Evolutionary conservation across 2,113 vertebrate species (phyloP).

Genomic region (Pithys albifrons): DNA sequence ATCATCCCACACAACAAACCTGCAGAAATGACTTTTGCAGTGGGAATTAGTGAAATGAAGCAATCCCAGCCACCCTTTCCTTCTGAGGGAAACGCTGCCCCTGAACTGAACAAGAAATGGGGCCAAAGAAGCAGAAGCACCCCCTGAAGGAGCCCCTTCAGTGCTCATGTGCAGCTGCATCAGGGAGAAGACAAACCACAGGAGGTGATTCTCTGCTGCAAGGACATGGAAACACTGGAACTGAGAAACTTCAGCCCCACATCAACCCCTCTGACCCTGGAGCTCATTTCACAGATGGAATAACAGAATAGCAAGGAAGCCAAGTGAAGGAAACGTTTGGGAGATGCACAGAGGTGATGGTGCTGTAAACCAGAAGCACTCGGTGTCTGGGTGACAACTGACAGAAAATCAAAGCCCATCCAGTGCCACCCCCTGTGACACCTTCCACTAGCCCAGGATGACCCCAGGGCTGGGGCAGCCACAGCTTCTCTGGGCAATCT

Average conservation of each 20-base stretch:
- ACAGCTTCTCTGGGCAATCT: background rate
- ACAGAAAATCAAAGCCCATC: background rate
- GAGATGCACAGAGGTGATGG: background rate
- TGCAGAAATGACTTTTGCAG: fast-evolving
- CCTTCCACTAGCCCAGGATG: background rate
- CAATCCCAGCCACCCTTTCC: no score
- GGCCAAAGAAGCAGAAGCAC: background rate
- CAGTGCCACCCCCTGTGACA: background rate
- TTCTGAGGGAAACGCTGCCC: background rate
- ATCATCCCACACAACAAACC: background rate
- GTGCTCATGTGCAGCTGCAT: background rate
- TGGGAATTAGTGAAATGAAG: background rate
- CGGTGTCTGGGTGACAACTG: fast-evolving
- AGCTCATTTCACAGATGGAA: background rate
- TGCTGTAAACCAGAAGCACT: background rate
- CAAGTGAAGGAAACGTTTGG: background rate
- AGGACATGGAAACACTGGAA: background rate
- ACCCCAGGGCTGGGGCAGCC: background rate
- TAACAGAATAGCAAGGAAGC: background rate
- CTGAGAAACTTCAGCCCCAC: background rate
- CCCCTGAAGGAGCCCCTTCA: background rate
- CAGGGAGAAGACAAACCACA: background rate
- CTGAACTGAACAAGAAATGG: background rate
- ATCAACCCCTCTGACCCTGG: background rate
- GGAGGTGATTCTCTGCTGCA: background rate